Base-by-base conservation (phyloP, 2,113 vertebrate genomes). In the Etia nguti region DNA sequence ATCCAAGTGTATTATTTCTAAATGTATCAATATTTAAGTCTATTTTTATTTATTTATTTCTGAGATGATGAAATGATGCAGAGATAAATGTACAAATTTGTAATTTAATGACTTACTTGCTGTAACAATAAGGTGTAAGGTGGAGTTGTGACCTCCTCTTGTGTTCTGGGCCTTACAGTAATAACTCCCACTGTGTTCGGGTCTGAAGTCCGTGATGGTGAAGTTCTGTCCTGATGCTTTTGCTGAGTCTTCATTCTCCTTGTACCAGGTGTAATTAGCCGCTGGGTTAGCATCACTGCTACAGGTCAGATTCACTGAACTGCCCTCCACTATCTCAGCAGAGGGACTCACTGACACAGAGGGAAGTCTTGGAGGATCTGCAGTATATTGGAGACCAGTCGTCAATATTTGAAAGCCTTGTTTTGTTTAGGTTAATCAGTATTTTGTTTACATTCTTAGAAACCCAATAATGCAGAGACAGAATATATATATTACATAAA, bases 291-390 rank as follows among this genome's bases (percentile, higher is more conserved):
- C 85, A 75, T 57, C 79, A 86, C 52, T 86, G 85, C 54, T 86
- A 4, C 89, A 93, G 75, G 2, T 10, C 6, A 93, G 89, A 83
- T 2, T 89, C 0, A 93, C 84, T 60, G 88, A 73, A 36, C 70
- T 75, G 18, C 85, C 88, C 85, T 86, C 89, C 36, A 50, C 6
- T 26, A 59, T 54, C 26, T 79, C 62, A 65, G 3, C 80, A 54
- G 89, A 57, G 10, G 84, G 86, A 79, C 29, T 90, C 57, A 88
- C 77, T 20, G 50, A 81, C 43, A 91, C 46, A 18, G 9, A 10
- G 11, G 9, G 22, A 2, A 31, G 24, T n/a, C 3, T 57, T 1
- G 84, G 79, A 73, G 0, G 3, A 81, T 86, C 84, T 86, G 38
- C 13, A 43, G 13, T 12, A 70, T 26, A 6, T 43, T 70, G 8